Percentiles rank a stretch among this genome's conserved stretches.
Evolutionary conservation across 2,888 invertebrate genomes (phyloP).

Genomic region (Carpatolechia fugitivella): DNA sequence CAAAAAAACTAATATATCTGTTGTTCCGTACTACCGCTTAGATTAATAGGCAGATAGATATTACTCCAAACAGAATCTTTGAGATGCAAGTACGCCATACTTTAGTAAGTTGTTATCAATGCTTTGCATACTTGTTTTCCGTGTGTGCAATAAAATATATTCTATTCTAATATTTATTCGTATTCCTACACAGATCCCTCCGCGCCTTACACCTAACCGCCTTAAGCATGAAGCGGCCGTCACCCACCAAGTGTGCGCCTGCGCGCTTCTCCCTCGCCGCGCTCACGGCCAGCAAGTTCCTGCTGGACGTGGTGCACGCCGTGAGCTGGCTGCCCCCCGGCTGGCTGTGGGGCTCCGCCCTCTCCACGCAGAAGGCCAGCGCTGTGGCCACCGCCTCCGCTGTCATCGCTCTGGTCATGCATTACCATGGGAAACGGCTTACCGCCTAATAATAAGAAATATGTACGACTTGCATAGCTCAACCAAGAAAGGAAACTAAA

Average conservation of each 20-base stretch:
- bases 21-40: no score
- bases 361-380: conserved; percentile 57
- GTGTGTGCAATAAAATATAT: no score
- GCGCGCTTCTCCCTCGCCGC: conserved; percentile 59
- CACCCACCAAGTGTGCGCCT: conserved; percentile 50
- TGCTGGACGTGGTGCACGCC: conserved; percentile 87
- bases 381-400: conserved; percentile 54
- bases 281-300: conserved; percentile 55
- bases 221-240: conserved; percentile 37
- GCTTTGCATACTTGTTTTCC: no score
- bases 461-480: no score
- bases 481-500: no score
- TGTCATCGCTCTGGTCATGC: conserved; percentile 51
- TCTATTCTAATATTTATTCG: no score
- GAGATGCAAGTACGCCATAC: no score
- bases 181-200: conserved; percentile 57
- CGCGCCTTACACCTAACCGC: conserved; percentile 50
- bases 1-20: no score
- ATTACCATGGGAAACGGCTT: conserved; percentile 56
- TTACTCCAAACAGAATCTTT: no score
- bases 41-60: no score
- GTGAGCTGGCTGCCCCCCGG: conserved; percentile 89
- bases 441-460: background rate
- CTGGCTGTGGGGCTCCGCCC: conserved; percentile 87
- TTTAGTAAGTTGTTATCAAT: no score